phyloP scores from a whole-genome alignment of 2,113 vertebrate genomes.

The Anoplopoma fimbria region DNA sequence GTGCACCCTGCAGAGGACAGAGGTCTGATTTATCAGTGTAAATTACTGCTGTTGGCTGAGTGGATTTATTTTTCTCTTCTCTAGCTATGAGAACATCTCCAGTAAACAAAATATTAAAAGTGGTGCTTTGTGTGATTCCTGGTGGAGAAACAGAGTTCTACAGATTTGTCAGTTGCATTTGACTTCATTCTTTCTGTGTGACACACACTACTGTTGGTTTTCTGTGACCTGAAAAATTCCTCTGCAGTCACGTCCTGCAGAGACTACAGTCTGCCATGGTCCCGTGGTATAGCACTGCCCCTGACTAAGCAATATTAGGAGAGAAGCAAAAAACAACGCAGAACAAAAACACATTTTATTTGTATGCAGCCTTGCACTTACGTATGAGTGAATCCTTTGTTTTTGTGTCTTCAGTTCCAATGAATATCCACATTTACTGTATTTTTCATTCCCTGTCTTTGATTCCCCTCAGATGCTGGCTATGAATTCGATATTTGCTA shows the following conservation, averaged over 20 bases:
- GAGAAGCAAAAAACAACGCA: neutral
- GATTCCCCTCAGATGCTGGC: conserved; percentile 81
- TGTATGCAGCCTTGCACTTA: neutral
- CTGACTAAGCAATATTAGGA: conserved; percentile 24
- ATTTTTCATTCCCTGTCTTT: neutral
- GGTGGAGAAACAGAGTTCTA: neutral
- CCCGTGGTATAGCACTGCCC: neutral
- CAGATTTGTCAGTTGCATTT: neutral
- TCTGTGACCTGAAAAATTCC: conserved; percentile 13
- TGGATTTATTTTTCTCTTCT: no score
- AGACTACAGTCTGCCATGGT: neutral
- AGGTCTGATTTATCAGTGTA: neutral
- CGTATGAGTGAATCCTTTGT: neutral
- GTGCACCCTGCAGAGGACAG: neutral
- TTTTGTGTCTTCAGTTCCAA: neutral
- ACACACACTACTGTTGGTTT: neutral
- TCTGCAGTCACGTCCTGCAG: conserved; percentile 16
- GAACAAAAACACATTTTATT: neutral
- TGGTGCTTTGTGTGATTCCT: neutral
- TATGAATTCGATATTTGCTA: conserved; percentile 92
- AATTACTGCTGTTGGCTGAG: neutral
- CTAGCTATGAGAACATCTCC: neutral
- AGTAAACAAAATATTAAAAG: neutral
- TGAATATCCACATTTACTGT: neutral
- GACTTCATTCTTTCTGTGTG: neutral